Evolutionary conservation across 1,140 invertebrate species (phyloP), one percentile per base, ranked within the genome.

Genomic region (Drosophila varians): DNA sequence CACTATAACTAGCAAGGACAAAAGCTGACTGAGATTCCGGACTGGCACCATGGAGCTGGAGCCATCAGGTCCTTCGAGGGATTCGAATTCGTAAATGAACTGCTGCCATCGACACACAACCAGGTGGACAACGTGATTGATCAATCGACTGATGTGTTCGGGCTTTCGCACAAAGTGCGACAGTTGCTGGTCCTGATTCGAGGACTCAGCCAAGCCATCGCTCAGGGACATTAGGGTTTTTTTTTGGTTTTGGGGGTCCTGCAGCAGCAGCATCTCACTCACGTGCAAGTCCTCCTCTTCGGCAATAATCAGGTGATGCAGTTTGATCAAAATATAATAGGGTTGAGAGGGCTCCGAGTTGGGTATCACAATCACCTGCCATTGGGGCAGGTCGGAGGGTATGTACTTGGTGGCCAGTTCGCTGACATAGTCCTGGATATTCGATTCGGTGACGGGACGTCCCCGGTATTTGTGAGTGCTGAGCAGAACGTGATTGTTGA

Each of bases 341-440:
- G 88, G 66, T 91, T 93, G 11, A 0, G 21, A 5, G 14, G 1
- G 19, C 7, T 88, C 74, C 4, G 73, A 46, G 43, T 61, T 78
- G 4, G 94, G 95, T 68, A 96, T 95, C 1, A 96, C 91, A 19
- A 94, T 94, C n/a, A 96, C 93, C 82, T 96, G 96, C 96, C 96
- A 97, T 0, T 96, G 96, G 1, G 96, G 94, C 25, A 94, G 91
- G 36, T 94, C 93, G 3, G 89, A 90, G 3, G 95, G 93, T 23
- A 96, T 93, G 74, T 95, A 95, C 90, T 96, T 96, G 3, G 94
- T 94, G n/a, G 96, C 94, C 11, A 95, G 92, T 26, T 96, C 95
- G 73, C 95, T 96, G 4, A 96, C 93, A 82, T 94, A 96, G 43
- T 96, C 95, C 94, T 96, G 92, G 62, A 96, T 94, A 74, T 96